Evolutionary conservation across 35 echinoderm and acorn worm species (phyloP), one percentile per base, ranked within the genome.

Genomic region (Diadema setosum): DNA sequence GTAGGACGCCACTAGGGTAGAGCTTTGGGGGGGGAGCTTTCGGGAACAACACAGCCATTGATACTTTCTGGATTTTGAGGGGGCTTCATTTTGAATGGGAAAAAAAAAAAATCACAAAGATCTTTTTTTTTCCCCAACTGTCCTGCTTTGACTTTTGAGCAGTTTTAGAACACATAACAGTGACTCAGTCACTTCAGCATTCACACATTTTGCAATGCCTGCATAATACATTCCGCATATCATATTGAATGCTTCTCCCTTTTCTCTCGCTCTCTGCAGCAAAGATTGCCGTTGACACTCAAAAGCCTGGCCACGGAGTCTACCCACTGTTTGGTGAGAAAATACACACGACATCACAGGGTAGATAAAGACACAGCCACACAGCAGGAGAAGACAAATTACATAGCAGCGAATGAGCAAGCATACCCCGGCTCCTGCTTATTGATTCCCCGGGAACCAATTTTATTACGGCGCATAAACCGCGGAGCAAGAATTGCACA

Each of bases 271-370:
- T 63, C 1, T 24, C 31, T 5, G 5, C 58, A 8, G 1, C 20
- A 67, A 33, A 26, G 30, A 67, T 33, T 67, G 37, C 12, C 30
- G 27, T 33, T 25, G 36, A 14, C 5, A 14, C 12, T 26, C 30
- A 67, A 67, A 8, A 67, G 63, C 63, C 63, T 67, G 63, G 30
- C 63, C 30, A 8, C 30, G 25, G 18, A 67, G 63, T 26, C 63
- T 67, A 67, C 16, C 12, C 63, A 6, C 16, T 67, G 63, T 67
- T 67, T 67, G 63, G 63, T 67, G 63, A 67, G 63, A 67, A 67
- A 67, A 67, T 67, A 67, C 63, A 67, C 63, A 67, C n/a, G n/a
- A n/a, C 37, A 67, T 34, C 63, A 67, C 63, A 67, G 37, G 63
- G 63, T 34, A 67, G 63, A 67, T 67, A 67, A 67, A 67, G 36